Base-by-base conservation (phyloP, 2,113 vertebrate genomes). In the Aplodontia rufa region DNA sequence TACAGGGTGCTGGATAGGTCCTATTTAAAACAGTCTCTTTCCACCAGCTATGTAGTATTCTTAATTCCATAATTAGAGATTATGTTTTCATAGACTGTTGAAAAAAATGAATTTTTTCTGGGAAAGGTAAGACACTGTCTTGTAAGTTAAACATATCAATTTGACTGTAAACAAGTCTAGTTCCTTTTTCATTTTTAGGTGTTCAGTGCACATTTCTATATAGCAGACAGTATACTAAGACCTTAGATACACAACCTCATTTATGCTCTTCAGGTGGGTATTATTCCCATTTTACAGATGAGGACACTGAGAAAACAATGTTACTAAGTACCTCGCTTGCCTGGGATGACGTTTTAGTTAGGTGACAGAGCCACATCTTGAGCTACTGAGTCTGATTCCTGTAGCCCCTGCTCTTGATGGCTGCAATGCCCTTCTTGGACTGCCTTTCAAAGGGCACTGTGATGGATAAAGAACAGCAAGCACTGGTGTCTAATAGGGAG, bases 91-190 rank as follows among this genome's bases (percentile, higher is more conserved):
- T 26, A 60, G 16, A 12, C 22, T 81, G 40, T 85, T 81, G 30
- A 69, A 86, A 92, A 94, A 91, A 35, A 35, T 71, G 28, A 69
- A 24, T 47, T 42, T 96, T 96, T 93, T 90, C 35, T 58, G 35
- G 53, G 55, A 37, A 5, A 82, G 76, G 28, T 45, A 66, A 93
- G 26, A 71, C 40, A 53, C 30, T 55, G 88, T 37, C 55, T 64
- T 64, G 1, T 35, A 81, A 26, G 17, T 76, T 35, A 95, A 76
- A 91, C 24, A 35, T 35, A 89, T 45, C 13, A 71, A 6, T 74
- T 55, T 93, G n/a, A 47, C 49, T 72, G 22, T 89, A 75, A 69
- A 68, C 35, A 94, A 95, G 49, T 55, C 40, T 81, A 83, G 53
- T 32, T 90, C 6, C 35, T 66, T 82, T 82, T 69, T 49, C 64